phyloP scores from a whole-genome alignment of 2,888 invertebrate genomes.

The Plebejus anna region DNA sequence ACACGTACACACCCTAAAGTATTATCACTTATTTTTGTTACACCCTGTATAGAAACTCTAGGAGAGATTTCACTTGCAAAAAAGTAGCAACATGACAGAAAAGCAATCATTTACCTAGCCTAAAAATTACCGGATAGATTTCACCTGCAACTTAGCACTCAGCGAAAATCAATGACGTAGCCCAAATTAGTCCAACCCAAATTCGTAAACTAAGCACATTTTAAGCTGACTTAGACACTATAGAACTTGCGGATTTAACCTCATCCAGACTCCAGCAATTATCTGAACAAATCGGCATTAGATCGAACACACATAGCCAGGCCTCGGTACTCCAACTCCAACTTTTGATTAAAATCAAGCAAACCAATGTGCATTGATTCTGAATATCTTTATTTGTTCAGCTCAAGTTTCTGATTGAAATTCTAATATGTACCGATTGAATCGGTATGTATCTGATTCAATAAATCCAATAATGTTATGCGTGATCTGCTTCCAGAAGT shows the following conservation, averaged over 20 bases:
- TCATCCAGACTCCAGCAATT: slow-evolving; percentile 45
- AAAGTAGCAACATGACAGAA: no score
- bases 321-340: slow-evolving; percentile 72
- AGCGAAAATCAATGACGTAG: not conserved
- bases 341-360: slow-evolving; percentile 80
- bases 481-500: not conserved
- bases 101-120: no score
- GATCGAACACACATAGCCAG: slow-evolving; percentile 61
- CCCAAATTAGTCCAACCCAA: not conserved
- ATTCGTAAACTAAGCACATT: not conserved
- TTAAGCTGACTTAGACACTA: slow-evolving; percentile 9
- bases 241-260: not conserved
- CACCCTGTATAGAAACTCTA: no score
- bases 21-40: no score
- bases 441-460: slow-evolving; percentile 9
- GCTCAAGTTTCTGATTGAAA: slow-evolving; percentile 61
- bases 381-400: slow-evolving; percentile 74
- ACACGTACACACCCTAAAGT: no score
- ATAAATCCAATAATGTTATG: not conserved
- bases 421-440: slow-evolving; percentile 25
- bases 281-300: slow-evolving; percentile 68
- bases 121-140: not conserved
- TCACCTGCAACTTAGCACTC: not conserved
- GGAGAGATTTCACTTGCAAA: no score
- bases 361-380: slow-evolving; percentile 61